Conservation (phyloP, 1,140 invertebrate genomes). For the Drosophila watanabei region DNA sequence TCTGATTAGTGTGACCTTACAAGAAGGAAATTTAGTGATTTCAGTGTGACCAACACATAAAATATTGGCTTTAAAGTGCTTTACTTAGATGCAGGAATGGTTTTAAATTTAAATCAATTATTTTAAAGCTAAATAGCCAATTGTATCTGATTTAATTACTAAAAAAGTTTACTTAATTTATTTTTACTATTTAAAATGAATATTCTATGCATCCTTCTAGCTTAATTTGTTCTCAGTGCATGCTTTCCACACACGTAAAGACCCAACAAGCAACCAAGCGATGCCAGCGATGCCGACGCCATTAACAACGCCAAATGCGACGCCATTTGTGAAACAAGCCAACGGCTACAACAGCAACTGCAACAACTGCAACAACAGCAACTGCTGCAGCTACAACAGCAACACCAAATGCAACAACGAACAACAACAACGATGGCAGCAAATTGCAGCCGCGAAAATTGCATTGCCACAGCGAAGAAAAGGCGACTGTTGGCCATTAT, state of each 20-base stretch:
- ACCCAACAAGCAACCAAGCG: conserved; percentile 56
- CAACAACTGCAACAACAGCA: conserved; percentile 44
- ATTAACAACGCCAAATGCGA: conserved; percentile 83
- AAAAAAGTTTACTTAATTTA: too few relatives aligned
- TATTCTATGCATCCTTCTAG: not conserved
- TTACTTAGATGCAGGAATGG: not conserved
- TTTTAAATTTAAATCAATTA: not conserved
- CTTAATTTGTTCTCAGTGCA: not conserved
- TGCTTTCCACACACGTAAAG: conserved; percentile 40
- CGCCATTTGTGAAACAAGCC: conserved; percentile 82
- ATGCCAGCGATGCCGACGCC: conserved; percentile 64
- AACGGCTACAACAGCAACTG: conserved; percentile 54
- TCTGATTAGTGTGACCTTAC: too few relatives aligned
- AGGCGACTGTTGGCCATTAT: conserved; percentile 76
- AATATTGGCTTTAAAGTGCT: too few relatives aligned
- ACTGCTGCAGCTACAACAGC: conserved; percentile 21
- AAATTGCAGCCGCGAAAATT: conserved; percentile 79
- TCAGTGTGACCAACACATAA: not conserved
- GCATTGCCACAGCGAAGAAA: conserved; percentile 65
- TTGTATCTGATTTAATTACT: too few relatives aligned
- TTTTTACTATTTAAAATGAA: too few relatives aligned
- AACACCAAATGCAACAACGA: conserved; percentile 21
- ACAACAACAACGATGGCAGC: conserved; percentile 42
- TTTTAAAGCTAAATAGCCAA: too few relatives aligned
- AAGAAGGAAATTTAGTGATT: not conserved